phyloP scores from a whole-genome alignment of 2,113 vertebrate species.

The Egretta garzetta region DNA sequence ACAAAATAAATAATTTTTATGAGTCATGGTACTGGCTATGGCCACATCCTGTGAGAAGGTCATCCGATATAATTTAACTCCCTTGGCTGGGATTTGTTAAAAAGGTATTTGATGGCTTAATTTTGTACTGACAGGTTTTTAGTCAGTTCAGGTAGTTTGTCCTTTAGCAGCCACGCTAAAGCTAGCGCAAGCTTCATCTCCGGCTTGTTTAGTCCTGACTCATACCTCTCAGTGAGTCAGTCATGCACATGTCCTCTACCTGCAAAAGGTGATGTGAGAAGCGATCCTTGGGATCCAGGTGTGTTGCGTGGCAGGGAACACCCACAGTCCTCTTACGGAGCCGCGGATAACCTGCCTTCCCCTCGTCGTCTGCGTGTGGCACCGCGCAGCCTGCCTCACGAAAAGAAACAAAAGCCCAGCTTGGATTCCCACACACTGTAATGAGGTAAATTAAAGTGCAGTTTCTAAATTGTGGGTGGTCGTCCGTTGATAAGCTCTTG shows the following conservation, averaged over 20 bases:
- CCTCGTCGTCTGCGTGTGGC: rapidly evolving
- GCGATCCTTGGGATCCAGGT: not conserved
- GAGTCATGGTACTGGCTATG: not conserved
- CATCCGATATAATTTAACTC: not conserved
- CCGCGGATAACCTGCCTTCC: not conserved
- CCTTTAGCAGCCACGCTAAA: not conserved
- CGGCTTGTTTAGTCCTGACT: not conserved
- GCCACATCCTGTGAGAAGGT: not conserved
- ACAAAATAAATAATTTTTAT: not conserved
- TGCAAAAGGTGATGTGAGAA: not conserved
- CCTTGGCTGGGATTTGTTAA: not conserved
- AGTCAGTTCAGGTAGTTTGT: not conserved
- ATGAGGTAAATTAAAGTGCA: not conserved
- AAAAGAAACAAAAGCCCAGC: not conserved
- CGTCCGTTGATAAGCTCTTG: not conserved
- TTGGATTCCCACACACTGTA: not conserved
- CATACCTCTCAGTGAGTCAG: not conserved
- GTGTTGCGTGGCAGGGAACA: rapidly evolving
- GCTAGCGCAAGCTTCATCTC: not conserved
- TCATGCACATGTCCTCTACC: not conserved
- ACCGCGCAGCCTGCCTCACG: rapidly evolving
- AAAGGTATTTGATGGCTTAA: not conserved
- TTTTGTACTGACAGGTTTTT: not conserved
- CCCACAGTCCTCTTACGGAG: not conserved
- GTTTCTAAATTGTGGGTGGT: not conserved